Conservation (phyloP, 2,888 invertebrate genomes). For the Epinotia nisella region DNA sequence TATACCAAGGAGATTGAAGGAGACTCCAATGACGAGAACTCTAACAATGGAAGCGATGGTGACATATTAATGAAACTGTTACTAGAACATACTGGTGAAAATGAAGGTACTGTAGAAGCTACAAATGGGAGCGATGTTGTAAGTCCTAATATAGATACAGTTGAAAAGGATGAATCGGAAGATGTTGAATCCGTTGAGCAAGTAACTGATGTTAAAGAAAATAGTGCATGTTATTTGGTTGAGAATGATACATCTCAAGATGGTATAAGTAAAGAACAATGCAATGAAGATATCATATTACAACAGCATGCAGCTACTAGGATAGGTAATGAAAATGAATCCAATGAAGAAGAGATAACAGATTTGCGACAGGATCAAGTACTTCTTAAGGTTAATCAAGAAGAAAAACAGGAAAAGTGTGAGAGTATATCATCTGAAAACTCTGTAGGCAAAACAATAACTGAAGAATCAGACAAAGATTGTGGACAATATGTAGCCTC, state of each 20-base stretch:
- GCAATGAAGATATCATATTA: background rate
- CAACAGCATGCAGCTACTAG: background rate
- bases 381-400: background rate
- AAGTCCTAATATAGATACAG: background rate
- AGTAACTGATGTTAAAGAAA: background rate
- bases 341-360: background rate
- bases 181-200: background rate
- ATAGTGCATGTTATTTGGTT: background rate
- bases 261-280: background rate
- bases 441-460: background rate
- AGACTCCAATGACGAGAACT: background rate
- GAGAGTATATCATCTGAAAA: background rate
- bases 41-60: background rate
- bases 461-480: background rate
- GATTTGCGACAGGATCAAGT: constrained; percentile 3
- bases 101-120: background rate
- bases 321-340: background rate
- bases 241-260: background rate
- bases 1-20: background rate
- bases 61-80: background rate
- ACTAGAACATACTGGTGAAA: background rate
- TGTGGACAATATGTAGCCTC: background rate
- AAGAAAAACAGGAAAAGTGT: background rate
- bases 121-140: background rate
- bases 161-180: background rate